A percentile compares a stretch with the other conserved stretches of the same genome.
These are phyloP conservation scores for Gallinago paraguaiae DNA, from an alignment of 2,113 vertebrate species.

Conservation along the genomic window DNA sequence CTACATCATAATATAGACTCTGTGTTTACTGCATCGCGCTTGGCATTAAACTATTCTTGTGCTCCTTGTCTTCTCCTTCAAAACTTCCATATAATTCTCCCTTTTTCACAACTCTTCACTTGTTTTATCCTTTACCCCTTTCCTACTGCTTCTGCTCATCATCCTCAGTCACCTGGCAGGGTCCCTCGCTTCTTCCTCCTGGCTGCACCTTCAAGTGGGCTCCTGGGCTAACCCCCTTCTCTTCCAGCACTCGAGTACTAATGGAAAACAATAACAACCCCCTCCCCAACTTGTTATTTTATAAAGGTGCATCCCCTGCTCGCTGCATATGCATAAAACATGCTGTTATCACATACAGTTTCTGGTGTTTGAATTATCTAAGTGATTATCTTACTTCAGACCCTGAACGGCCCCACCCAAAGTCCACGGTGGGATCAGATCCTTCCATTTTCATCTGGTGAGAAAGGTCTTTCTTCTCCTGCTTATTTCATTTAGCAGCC, in stretches of 20 bases:
- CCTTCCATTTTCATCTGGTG: background rate
- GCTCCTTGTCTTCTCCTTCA: constrained; percentile 21
- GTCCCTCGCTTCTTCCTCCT: background rate
- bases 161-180: background rate
- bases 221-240: background rate
- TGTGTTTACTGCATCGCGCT: constrained; percentile 24
- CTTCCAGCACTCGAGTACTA: background rate
- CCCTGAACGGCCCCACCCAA: background rate
- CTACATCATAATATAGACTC: background rate
- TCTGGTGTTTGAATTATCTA: background rate
- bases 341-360: background rate
- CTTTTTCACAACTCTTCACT: background rate
- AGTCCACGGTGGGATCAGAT: background rate
- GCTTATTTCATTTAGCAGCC: background rate
- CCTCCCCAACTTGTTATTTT: background rate
- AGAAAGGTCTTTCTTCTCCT: background rate
- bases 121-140: background rate
- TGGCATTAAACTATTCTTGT: background rate
- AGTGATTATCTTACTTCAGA: background rate
- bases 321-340: background rate
- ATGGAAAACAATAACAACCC: fast-evolving
- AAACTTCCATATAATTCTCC: background rate
- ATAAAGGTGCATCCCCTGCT: background rate
- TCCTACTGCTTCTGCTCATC: background rate
- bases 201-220: background rate